phyloP scores from a whole-genome alignment of 2,113 vertebrate genomes.

The Bucco capensis region DNA sequence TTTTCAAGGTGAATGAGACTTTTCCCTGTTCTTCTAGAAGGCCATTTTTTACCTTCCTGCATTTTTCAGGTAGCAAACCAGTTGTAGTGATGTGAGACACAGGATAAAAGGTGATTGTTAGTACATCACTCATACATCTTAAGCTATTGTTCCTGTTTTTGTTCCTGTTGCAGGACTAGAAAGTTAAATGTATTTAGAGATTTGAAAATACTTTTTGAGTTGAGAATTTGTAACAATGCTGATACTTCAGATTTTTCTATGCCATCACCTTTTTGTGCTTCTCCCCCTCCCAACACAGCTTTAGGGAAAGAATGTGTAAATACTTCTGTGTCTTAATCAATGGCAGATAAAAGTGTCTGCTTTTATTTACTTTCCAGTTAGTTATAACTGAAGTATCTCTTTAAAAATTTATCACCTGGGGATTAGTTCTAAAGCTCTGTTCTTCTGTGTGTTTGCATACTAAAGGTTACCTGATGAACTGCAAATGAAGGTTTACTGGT shows the following conservation, averaged over 20 bases:
- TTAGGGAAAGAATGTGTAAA: neutral
- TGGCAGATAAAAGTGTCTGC: neutral
- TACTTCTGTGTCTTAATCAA: neutral
- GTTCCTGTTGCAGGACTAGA: neutral
- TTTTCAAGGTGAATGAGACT: conserved; percentile 81
- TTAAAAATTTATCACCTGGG: neutral
- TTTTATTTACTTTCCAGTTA: conserved; percentile 4
- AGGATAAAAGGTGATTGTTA: neutral
- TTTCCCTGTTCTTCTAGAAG: neutral
- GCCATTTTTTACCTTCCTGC: neutral
- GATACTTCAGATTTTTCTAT: neutral
- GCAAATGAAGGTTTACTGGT: neutral
- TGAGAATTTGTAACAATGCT: neutral
- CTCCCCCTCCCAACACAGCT: neutral
- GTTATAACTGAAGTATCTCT: neutral
- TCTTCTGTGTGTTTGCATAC: neutral
- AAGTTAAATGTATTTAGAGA: neutral
- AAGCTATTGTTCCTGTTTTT: neutral
- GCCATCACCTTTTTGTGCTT: neutral
- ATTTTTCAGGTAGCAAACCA: neutral
- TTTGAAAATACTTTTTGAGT: neutral
- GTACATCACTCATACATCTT: neutral
- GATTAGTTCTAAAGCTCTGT: neutral
- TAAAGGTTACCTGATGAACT: neutral
- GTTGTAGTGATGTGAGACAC: neutral